Percentiles rank a stretch among this genome's conserved stretches.
Evolutionary conservation across 2,797 vertebrate species (phyloP).

Genomic region (Caiman crocodilus): DNA sequence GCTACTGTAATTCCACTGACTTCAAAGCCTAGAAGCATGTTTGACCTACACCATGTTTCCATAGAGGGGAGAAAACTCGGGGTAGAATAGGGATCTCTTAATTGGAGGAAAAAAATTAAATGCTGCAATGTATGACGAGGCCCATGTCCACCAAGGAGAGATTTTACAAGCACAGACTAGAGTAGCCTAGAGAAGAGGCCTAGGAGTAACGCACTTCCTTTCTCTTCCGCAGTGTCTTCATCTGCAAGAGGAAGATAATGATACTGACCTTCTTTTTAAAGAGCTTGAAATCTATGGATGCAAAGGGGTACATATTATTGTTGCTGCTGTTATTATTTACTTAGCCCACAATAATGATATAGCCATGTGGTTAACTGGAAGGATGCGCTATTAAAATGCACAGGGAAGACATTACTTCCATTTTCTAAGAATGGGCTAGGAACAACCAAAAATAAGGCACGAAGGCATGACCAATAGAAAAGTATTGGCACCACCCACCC

Average conservation of each 20-base stretch:
- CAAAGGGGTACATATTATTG: neutral
- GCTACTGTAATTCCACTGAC: neutral
- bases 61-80: neutral
- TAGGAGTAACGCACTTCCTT: no score
- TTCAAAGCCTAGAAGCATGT: neutral
- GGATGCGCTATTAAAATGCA: neutral
- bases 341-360: neutral
- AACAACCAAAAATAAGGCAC: slow-evolving; percentile 5
- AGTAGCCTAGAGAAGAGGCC: neutral
- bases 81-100: neutral
- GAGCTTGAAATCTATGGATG: neutral
- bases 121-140: neutral
- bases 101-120: neutral
- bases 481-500: no score
- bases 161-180: neutral
- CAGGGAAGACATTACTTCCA: neutral
- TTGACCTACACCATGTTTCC: neutral
- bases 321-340: neutral
- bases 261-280: neutral
- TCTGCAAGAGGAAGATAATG: neutral
- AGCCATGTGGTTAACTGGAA: neutral
- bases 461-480: slow-evolving; percentile 27
- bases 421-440: neutral
- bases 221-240: neutral
- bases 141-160: neutral